Percentiles rank a stretch among this genome's conserved stretches.
Evolutionary conservation across 2,113 vertebrate genomes (phyloP).

Genomic region (Epinephelus lanceolatus): DNA sequence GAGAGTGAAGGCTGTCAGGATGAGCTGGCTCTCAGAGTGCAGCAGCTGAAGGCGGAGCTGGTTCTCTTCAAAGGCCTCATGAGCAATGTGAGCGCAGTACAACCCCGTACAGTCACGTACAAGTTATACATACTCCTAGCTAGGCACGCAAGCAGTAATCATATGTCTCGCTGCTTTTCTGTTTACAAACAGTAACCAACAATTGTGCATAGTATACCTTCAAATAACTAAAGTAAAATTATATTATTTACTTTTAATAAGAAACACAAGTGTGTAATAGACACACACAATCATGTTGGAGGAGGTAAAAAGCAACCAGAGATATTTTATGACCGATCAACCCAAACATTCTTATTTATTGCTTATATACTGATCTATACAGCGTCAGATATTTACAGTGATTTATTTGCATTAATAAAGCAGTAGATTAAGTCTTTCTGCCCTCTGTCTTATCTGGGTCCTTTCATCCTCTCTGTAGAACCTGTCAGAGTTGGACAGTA

Average conservation of each 20-base stretch:
- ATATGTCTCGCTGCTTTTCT: background rate
- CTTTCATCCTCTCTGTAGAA: conserved; percentile 84
- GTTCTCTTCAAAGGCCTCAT: conserved; percentile 98
- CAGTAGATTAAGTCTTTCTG: background rate
- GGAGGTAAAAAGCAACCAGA: background rate
- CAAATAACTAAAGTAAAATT: background rate
- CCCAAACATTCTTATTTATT: background rate
- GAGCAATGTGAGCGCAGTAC: conserved; percentile 91
- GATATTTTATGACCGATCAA: background rate
- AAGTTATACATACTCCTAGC: background rate
- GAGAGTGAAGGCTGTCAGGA: conserved; percentile 97
- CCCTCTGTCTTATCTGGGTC: background rate
- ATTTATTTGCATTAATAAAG: background rate
- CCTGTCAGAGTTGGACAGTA: conserved; percentile 94
- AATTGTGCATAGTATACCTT: too few species aligned
- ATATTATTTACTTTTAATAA: background rate
- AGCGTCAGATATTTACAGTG: background rate
- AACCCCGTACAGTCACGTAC: background rate
- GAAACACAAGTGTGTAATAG: background rate
- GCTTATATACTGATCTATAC: background rate
- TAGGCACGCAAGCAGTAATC: background rate
- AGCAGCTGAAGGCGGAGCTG: conserved; percentile 95
- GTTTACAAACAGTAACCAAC: background rate
- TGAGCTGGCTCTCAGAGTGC: conserved; percentile 93
- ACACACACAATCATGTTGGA: background rate